These are phyloP conservation scores for Lepidochrysops patricia DNA, from an alignment of 2,888 invertebrate genomes.

Conservation along the genomic window DNA sequence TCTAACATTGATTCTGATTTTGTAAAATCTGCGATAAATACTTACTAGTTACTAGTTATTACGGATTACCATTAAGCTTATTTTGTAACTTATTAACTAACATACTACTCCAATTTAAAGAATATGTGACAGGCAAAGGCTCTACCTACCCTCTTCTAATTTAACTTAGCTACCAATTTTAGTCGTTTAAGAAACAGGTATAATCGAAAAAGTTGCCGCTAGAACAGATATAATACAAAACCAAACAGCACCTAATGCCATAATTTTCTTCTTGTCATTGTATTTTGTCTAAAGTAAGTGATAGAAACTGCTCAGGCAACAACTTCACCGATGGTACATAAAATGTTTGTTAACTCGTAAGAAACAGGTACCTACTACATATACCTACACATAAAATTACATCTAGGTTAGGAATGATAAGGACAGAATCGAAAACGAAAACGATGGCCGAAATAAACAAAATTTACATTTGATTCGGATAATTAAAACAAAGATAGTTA, in stretches of 20 bases:
- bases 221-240: no score
- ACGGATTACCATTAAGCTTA: neutral
- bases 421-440: neutral
- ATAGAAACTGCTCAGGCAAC: no score
- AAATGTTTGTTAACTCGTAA: neutral
- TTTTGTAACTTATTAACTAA: neutral
- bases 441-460: neutral
- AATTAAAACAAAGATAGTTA: neutral
- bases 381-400: neutral
- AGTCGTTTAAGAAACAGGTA: neutral
- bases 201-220: no score
- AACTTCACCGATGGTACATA: no score
- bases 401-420: conserved; percentile 3
- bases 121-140: neutral
- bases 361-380: neutral
- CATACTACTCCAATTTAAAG: neutral
- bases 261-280: no score
- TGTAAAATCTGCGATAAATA: neutral
- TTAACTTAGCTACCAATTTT: neutral
- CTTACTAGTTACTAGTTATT: no score
- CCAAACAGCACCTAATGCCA: neutral
- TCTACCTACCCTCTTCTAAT: neutral
- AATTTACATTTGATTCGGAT: neutral
- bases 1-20: neutral
- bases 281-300: no score